phyloP scores from a whole-genome alignment of 2,113 vertebrate genomes.

The Lucifuga dentata region DNA sequence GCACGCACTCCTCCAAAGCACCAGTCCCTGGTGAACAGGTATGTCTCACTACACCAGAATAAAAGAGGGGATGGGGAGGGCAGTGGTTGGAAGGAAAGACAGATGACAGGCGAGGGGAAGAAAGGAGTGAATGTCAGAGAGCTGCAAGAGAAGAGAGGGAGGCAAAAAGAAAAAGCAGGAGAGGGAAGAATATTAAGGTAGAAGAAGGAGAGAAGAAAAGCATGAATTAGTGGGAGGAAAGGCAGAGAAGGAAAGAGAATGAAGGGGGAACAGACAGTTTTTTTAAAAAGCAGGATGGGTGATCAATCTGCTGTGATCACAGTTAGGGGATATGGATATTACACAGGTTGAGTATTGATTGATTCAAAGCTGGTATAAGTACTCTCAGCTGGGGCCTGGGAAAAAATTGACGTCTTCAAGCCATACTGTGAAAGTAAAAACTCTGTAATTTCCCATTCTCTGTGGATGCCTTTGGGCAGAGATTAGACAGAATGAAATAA shows the following conservation, averaged over 20 bases:
- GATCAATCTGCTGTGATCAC: conserved; percentile 33
- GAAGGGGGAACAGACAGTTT: background rate
- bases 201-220: background rate
- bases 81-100: conserved; percentile 36
- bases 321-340: conserved; percentile 42
- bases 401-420: conserved; percentile 25
- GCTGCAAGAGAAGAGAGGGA: conserved; percentile 22
- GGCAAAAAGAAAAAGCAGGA: conserved; percentile 3
- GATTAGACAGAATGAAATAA: conserved; percentile 34
- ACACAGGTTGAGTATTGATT: conserved; percentile 53
- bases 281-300: background rate
- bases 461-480: conserved; percentile 15
- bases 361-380: conserved; percentile 5
- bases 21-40: conserved; percentile 84
- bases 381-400: conserved; percentile 11
- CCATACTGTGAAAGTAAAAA: conserved; percentile 43
- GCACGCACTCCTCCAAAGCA: conserved; percentile 72
- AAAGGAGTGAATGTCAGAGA: conserved; percentile 15
- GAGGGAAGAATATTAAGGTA: background rate
- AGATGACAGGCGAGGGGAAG: conserved; percentile 25
- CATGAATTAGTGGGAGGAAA: background rate
- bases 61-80: conserved; percentile 54
- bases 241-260: background rate
- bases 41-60: conserved; percentile 89
- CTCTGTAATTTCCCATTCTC: conserved; percentile 38